phyloP scores from a whole-genome alignment of 2,113 vertebrate species.

The Spilogale gracilis region DNA sequence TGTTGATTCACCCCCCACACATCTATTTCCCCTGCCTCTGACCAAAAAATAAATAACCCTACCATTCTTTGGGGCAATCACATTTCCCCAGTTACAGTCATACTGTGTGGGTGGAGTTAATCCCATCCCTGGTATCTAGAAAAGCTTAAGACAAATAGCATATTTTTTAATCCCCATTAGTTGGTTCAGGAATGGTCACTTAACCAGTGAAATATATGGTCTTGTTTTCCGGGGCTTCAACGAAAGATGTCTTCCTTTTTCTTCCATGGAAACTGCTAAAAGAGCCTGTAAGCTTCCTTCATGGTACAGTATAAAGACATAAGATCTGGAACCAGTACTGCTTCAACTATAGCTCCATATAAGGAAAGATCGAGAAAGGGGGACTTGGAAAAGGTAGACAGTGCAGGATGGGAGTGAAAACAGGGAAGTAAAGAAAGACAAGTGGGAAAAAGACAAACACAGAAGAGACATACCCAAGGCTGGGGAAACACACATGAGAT shows the following conservation, averaged over 20 bases:
- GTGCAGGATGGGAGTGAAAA: background rate
- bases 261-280: background rate
- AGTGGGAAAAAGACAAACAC: background rate
- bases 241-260: background rate
- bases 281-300: background rate
- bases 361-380: background rate
- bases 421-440: background rate
- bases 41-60: background rate
- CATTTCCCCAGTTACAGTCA: background rate
- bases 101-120: background rate
- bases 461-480: background rate
- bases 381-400: background rate
- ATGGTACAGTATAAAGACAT: background rate
- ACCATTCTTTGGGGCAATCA: background rate
- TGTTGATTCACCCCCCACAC: background rate
- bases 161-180: background rate
- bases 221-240: background rate
- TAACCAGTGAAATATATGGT: constrained; percentile 1
- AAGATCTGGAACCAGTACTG: background rate
- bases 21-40: background rate
- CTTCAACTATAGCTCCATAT: background rate
- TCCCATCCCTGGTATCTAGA: background rate
- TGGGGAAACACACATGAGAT: background rate
- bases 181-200: background rate
- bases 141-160: background rate